phyloP scores from a whole-genome alignment of 2,888 invertebrate genomes.

The Imbricaverruca yamaguchii region DNA sequence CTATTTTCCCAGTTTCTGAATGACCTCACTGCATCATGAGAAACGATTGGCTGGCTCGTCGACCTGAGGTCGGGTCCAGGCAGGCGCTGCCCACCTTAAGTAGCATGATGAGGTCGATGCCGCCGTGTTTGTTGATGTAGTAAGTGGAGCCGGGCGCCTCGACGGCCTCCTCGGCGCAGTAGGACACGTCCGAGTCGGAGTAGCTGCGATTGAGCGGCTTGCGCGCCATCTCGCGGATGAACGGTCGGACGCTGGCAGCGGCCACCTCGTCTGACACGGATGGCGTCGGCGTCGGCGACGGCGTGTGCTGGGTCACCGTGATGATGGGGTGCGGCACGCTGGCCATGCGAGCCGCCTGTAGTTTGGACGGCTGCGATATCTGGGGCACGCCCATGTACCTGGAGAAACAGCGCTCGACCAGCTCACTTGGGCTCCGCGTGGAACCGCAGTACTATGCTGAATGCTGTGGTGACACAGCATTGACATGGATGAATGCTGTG shows the following conservation, averaged over 20 bases:
- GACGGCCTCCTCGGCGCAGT: slow-evolving; percentile 73
- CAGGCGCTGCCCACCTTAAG: slow-evolving; percentile 53
- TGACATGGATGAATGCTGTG: too few relatives aligned
- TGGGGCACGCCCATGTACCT: slow-evolving; percentile 29
- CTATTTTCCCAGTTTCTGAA: too few relatives aligned
- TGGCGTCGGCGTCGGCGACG: slow-evolving; percentile 40
- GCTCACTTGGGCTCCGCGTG: not conserved
- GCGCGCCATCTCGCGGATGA: slow-evolving; percentile 49
- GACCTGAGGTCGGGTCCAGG: too few relatives aligned
- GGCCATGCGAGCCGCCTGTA: not conserved
- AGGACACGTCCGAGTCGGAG: slow-evolving; percentile 86
- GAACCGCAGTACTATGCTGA: too few relatives aligned
- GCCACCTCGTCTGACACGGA: not conserved
- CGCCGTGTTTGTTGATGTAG: slow-evolving; percentile 92
- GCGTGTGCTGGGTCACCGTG: slow-evolving; percentile 93
- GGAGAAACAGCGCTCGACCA: not conserved
- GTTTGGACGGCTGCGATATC: not conserved
- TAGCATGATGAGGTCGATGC: slow-evolving; percentile 83
- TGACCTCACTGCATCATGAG: too few relatives aligned
- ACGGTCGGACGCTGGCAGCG: slow-evolving; percentile 41
- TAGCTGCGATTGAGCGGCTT: slow-evolving; percentile 72
- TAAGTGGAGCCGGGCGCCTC: slow-evolving; percentile 81
- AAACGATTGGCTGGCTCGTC: too few relatives aligned
- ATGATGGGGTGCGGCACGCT: slow-evolving; percentile 53
- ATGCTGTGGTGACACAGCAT: too few relatives aligned